Base-by-base conservation (phyloP, 2,888 invertebrate species). In the Amblyjoppa proteus region DNA sequence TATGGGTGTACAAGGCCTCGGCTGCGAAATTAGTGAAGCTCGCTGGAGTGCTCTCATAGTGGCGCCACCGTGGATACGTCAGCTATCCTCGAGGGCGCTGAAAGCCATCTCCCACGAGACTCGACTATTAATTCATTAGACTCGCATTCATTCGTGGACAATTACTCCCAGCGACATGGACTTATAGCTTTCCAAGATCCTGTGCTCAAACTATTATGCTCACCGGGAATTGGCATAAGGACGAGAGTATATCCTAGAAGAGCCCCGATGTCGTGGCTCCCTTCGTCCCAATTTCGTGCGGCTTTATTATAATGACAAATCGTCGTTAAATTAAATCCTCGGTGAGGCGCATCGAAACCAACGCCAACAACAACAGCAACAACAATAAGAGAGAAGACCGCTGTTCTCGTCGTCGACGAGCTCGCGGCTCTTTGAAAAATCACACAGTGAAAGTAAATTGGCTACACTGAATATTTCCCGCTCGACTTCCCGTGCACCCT, bases 381-480 rank as follows among this genome's bases (percentile, higher is more conserved):
- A 75, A 66, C 64, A 82, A 83, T 45, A 45, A 45, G 45, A 45
- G 0, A 13, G 45, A 77, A 64, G 56, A 7, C 56, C 49, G 58
- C 58, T 69, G 13, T 25, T 45, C 3, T 45, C 6, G 53, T 11
- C 49, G 28, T 61, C 28, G 9, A 20, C 56, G 56, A 20, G 56
- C 56, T 61, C n/a, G 31, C 16, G 31, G 16, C n/a, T 16, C 76
- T 87, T 85, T 85, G 81, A 85, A 86, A 86, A 89, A 88, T 88
- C 87, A 86, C 75, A 51, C 64, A 64, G 45, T 75, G 83, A 75
- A 87, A 86, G 87, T 71, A 84, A 87, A 88, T 87, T 84, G 87
- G 78, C 79, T 84, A 70, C 58, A 45, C 76, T 77, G 68, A 89
- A 85, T 86, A 77, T 87, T 84, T 87, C 70, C 73, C 86, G 78